Percentiles rank a stretch among this genome's conserved stretches.
Conservation (phyloP, 2,797 vertebrate genomes). For the Lagodon rhomboides region DNA sequence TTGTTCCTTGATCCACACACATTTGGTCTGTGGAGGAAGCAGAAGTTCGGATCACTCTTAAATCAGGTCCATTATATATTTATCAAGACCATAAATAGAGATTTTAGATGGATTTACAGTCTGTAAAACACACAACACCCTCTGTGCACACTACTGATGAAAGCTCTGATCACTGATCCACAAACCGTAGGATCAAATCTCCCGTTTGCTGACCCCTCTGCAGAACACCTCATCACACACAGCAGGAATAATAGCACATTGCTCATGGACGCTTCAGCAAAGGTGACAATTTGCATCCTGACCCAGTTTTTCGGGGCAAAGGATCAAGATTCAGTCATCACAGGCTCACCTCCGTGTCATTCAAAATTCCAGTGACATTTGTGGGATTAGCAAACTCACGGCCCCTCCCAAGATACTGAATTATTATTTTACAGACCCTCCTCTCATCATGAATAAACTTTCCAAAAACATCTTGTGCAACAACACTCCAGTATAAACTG, state of each 20-base stretch:
- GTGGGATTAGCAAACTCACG: not conserved
- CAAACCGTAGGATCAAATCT: not conserved
- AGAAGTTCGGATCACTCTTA: slow-evolving; percentile 15
- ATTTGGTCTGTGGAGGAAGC: slow-evolving; percentile 89
- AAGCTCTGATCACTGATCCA: slow-evolving; percentile 8
- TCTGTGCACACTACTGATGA: not conserved
- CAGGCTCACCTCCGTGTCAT: not conserved
- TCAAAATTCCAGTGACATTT: not conserved
- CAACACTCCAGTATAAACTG: not conserved
- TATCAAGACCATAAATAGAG: not conserved
- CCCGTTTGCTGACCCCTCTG: not conserved
- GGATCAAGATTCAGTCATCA: slow-evolving; percentile 10
- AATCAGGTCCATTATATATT: not conserved
- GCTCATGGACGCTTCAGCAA: slow-evolving; percentile 22
- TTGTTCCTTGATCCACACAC: slow-evolving; percentile 97
- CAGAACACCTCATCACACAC: not conserved
- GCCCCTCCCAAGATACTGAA: not conserved
- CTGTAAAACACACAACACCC: not conserved
- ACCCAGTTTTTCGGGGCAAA: not conserved
- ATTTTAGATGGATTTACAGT: not conserved
- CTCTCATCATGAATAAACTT: slow-evolving; percentile 1
- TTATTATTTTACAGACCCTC: slow-evolving; percentile 1
- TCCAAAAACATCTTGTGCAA: slow-evolving; percentile 10
- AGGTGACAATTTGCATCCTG: not conserved
- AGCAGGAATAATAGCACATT: slow-evolving; percentile 1